Percentiles rank a stretch among this genome's conserved stretches.
phyloP scores from a whole-genome alignment of 2,113 vertebrate species.

The Herpetotheres cachinnans region DNA sequence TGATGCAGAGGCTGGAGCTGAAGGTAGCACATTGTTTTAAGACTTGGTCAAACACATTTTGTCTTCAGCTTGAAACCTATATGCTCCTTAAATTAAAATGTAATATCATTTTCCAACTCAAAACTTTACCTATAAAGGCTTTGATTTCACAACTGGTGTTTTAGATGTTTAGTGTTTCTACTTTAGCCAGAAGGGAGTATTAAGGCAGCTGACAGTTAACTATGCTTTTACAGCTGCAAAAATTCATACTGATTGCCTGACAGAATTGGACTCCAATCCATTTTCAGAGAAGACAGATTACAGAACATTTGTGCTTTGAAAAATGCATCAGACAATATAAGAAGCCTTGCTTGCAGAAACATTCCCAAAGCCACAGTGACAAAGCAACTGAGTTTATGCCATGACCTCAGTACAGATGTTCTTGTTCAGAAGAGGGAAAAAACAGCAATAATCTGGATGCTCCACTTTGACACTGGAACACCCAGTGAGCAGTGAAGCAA shows the following conservation, averaged over 20 bases:
- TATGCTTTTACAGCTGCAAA: neutral
- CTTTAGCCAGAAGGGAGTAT: neutral
- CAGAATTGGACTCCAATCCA: neutral
- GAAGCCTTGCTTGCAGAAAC: neutral
- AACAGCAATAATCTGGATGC: neutral
- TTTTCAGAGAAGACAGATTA: neutral
- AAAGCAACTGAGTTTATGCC: neutral
- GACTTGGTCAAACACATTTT: neutral
- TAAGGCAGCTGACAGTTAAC: neutral
- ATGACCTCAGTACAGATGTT: neutral
- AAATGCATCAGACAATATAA: neutral
- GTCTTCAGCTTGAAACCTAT: neutral
- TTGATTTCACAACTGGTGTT: neutral
- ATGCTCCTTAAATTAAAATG: neutral
- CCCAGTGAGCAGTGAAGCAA: neutral
- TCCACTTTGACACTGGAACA: neutral
- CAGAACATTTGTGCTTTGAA: neutral
- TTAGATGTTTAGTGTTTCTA: neutral
- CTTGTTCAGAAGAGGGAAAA: neutral
- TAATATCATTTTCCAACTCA: neutral
- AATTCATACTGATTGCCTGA: neutral
- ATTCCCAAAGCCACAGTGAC: neutral
- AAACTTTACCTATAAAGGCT: neutral
- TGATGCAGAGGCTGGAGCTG: neutral
- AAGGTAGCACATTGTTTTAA: neutral